phyloP scores from a whole-genome alignment of 2,797 vertebrate genomes.

The Nannoperca australis region DNA sequence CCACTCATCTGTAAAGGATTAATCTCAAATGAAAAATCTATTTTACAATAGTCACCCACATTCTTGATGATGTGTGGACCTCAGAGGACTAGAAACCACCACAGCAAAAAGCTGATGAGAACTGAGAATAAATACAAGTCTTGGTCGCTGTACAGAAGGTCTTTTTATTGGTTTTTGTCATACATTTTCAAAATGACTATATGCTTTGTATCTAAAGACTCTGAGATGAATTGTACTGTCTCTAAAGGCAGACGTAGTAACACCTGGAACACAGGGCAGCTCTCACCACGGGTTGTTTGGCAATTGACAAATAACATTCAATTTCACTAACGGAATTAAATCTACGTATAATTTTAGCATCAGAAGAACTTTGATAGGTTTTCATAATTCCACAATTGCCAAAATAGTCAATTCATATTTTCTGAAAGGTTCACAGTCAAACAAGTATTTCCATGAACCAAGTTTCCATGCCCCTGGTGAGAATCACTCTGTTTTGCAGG shows the following conservation, averaged over 20 bases:
- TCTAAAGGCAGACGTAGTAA: slow-evolving; percentile 74
- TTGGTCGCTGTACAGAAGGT: slow-evolving; percentile 68
- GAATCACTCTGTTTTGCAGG: slow-evolving; percentile 70
- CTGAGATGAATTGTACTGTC: slow-evolving; percentile 69
- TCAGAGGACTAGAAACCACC: neutral
- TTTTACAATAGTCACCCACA: neutral
- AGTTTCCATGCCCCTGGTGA: slow-evolving; percentile 39
- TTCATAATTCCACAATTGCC: slow-evolving; percentile 11
- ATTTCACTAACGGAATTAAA: slow-evolving; percentile 7
- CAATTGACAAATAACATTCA: neutral
- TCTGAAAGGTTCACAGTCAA: slow-evolving; percentile 7
- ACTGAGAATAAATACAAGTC: slow-evolving; percentile 50
- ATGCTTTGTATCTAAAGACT: slow-evolving; percentile 83
- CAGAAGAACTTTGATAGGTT: slow-evolving; percentile 1
- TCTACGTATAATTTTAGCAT: slow-evolving; percentile 18
- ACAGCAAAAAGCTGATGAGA: neutral
- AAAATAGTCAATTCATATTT: slow-evolving; percentile 7
- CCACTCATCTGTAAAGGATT: neutral
- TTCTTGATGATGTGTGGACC: neutral
- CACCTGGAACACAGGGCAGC: slow-evolving; percentile 71
- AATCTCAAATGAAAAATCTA: slow-evolving; percentile 2
- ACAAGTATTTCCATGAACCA: slow-evolving; percentile 13
- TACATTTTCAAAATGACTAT: slow-evolving; percentile 84
- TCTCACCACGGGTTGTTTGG: slow-evolving; percentile 59
- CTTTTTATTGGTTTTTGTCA: slow-evolving; percentile 84